phyloP scores from a whole-genome alignment of 2,888 invertebrate species.

The Agrotis exclamationis region DNA sequence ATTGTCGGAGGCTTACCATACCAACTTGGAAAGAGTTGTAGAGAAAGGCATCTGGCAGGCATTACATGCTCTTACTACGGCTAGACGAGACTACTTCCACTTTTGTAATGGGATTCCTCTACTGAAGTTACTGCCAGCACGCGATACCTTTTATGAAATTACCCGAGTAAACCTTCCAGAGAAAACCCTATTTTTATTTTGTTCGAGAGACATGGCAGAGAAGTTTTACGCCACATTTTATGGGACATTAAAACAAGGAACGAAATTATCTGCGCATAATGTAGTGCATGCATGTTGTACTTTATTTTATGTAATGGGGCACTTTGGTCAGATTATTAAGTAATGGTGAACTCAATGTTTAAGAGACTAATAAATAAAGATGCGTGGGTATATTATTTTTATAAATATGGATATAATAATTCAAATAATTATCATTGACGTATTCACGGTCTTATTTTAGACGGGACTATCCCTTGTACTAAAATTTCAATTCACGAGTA shows the following conservation, averaged over 20 bases:
- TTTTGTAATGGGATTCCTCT: conserved; percentile 23
- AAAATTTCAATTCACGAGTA: too few species aligned
- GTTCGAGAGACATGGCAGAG: not conserved
- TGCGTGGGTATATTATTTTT: too few species aligned
- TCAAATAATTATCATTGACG: too few species aligned
- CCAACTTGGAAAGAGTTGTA: conserved; percentile 30
- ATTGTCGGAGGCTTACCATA: conserved; percentile 38
- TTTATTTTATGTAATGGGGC: not conserved
- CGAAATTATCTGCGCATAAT: not conserved
- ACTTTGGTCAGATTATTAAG: not conserved
- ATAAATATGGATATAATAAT: not conserved
- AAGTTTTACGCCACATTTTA: conserved; percentile 29
- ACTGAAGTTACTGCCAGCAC: conserved; percentile 10
- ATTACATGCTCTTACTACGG: conserved; percentile 27
- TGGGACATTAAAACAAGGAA: conserved; percentile 27
- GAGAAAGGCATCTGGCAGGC: conserved; percentile 33
- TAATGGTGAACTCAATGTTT: not conserved
- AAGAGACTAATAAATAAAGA: not conserved
- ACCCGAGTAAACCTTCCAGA: conserved; percentile 12
- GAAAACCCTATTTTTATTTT: conserved; percentile 22
- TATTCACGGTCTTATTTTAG: too few species aligned
- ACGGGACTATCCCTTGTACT: too few species aligned
- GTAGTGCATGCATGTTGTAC: not conserved
- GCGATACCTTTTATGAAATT: not conserved
- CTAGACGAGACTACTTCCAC: conserved; percentile 9